phyloP scores from a whole-genome alignment of 2,888 invertebrate species.

The Myopa tessellatipennis region DNA sequence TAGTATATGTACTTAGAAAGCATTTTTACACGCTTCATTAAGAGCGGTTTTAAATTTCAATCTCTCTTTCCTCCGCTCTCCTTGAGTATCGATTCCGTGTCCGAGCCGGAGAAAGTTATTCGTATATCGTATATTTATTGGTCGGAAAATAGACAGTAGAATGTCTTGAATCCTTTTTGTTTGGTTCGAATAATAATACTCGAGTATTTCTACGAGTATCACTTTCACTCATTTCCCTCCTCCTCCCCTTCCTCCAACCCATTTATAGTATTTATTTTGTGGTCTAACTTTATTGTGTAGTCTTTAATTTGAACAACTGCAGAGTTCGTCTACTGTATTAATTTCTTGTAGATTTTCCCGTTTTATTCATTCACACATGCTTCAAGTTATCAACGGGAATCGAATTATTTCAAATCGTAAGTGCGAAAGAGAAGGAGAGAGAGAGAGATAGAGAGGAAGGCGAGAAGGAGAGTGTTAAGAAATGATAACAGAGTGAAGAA shows the following conservation, averaged over 20 bases:
- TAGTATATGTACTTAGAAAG: neutral
- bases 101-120: neutral
- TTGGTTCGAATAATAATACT: neutral
- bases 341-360: neutral
- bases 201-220: neutral
- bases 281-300: neutral
- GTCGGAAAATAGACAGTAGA: neutral
- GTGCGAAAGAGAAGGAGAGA: too few species aligned
- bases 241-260: neutral
- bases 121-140: neutral
- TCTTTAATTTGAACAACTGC: neutral
- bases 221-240: neutral
- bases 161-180: neutral
- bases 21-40: slow-evolving; percentile 25
- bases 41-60: slow-evolving; percentile 14
- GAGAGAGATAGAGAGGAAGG: too few species aligned
- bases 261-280: neutral
- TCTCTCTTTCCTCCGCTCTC: neutral
- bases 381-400: too few species aligned
- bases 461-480: too few species aligned
- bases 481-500: too few species aligned
- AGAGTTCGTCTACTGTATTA: neutral
- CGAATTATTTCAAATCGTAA: too few species aligned
- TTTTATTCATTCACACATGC: too few species aligned
- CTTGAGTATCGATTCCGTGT: neutral